Evolutionary conservation across 2,797 vertebrate genomes (phyloP).

Genomic region (Acanthurus leucopareius): DNA sequence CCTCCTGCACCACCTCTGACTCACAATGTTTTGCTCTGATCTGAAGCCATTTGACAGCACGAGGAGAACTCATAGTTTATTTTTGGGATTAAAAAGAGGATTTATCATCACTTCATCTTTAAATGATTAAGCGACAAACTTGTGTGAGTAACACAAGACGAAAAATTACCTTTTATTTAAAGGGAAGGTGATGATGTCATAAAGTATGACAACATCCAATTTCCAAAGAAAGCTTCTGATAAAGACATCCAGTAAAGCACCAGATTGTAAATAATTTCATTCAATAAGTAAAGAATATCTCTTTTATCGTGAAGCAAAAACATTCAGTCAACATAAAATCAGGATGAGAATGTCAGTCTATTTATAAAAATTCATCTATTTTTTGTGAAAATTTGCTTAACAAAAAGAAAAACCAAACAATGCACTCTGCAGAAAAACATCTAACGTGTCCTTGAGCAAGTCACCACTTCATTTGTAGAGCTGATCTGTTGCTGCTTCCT

Average conservation of each 20-base stretch:
- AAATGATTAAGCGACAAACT: no score
- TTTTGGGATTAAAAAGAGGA: no score
- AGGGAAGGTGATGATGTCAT: no score
- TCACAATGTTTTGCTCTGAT: no score
- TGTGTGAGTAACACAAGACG: no score
- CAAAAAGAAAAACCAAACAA: not conserved
- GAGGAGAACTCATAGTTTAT: no score
- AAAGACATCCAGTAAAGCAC: not conserved
- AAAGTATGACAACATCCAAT: no score
- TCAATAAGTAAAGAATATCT: not conserved
- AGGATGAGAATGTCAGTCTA: not conserved
- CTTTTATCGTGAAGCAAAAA: not conserved
- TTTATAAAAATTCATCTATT: not conserved
- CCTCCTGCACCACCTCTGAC: no score
- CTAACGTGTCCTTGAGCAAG: not conserved
- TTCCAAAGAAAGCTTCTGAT: no score
- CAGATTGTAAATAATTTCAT: not conserved
- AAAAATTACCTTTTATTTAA: no score
- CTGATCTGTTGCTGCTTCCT: not conserved
- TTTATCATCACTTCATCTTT: no score
- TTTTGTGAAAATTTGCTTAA: constrained; percentile 4
- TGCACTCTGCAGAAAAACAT: constrained; percentile 5
- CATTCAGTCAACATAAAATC: not conserved
- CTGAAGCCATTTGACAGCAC: no score
- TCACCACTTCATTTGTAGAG: not conserved